Evolutionary conservation across 2,113 vertebrate genomes (phyloP).

Genomic region (Machaerirhynchus nigripectus): DNA sequence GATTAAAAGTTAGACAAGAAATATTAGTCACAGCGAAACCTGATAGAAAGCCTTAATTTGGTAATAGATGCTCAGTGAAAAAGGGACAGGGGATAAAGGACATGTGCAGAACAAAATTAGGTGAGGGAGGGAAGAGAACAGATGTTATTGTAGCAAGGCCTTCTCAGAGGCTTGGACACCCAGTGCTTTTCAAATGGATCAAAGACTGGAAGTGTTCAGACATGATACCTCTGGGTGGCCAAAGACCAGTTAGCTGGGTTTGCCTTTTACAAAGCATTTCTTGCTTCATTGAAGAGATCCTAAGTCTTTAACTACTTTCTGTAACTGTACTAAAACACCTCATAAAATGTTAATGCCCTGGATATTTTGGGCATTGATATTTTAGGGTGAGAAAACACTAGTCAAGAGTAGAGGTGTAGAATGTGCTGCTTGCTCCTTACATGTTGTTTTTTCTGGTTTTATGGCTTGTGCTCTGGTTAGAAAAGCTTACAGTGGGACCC

Average conservation of each 20-base stretch:
- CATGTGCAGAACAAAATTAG: background rate
- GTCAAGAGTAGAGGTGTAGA: background rate
- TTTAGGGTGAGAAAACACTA: background rate
- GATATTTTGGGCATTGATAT: background rate
- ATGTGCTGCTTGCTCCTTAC: background rate
- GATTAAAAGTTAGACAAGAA: background rate
- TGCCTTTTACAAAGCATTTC: background rate
- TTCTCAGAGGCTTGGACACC: background rate
- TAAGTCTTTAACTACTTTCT: background rate
- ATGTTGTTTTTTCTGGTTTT: background rate
- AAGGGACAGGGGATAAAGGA: background rate
- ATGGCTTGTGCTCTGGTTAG: background rate
- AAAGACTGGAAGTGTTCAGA: background rate
- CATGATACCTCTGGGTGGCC: background rate
- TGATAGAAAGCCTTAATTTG: background rate
- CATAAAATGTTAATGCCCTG: background rate
- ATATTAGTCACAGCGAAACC: background rate
- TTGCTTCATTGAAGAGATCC: background rate
- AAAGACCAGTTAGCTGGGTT: background rate
- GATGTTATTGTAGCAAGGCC: background rate
- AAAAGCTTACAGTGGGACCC: rapidly evolving
- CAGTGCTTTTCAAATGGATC: background rate
- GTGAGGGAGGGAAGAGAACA: background rate
- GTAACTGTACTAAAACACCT: background rate
- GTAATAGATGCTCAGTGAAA: background rate